Percentiles rank a stretch among this genome's conserved stretches.
These are phyloP conservation scores for Epizoanthus stellaris DNA, from an alignment of 92 coral and sea anemone species.

Conservation along the genomic window DNA sequence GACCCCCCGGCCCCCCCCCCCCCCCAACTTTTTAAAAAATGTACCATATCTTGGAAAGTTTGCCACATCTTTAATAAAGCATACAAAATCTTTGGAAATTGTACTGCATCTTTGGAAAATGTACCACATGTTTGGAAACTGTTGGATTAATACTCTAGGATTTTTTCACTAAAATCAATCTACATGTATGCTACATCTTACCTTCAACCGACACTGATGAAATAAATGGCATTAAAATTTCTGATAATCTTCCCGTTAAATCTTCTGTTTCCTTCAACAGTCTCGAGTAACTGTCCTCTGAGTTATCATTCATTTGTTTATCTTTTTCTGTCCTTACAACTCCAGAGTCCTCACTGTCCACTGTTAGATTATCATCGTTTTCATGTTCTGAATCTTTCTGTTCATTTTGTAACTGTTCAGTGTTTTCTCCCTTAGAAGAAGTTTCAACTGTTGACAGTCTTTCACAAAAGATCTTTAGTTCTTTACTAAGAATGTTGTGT, in stretches of 20 bases:
- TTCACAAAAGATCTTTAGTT: conserved; percentile 37
- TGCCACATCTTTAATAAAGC: too few species aligned
- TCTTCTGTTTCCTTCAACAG: conserved; percentile 52
- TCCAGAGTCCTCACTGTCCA: conserved; percentile 20
- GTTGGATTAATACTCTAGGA: neutral
- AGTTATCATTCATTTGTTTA: neutral
- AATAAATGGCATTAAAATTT: conserved; percentile 41
- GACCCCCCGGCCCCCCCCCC: too few species aligned
- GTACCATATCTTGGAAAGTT: too few species aligned
- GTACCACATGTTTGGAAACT: neutral
- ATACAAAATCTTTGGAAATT: too few species aligned
- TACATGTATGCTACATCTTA: conserved; percentile 30
- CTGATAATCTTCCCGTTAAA: conserved; percentile 58
- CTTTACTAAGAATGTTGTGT: conserved; percentile 8
- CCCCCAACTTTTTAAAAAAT: too few species aligned
- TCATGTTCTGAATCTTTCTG: conserved; percentile 31
- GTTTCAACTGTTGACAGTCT: conserved; percentile 10
- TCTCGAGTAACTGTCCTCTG: neutral
- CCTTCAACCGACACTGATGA: conserved; percentile 50
- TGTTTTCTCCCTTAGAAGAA: neutral
- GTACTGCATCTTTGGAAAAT: too few species aligned
- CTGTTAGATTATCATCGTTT: neutral
- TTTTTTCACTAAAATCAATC: too few species aligned
- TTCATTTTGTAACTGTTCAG: neutral
- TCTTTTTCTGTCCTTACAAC: neutral